Evolutionary conservation across 1,140 invertebrate species (phyloP).

Genomic region (Holcopasites calliopsidis): DNA sequence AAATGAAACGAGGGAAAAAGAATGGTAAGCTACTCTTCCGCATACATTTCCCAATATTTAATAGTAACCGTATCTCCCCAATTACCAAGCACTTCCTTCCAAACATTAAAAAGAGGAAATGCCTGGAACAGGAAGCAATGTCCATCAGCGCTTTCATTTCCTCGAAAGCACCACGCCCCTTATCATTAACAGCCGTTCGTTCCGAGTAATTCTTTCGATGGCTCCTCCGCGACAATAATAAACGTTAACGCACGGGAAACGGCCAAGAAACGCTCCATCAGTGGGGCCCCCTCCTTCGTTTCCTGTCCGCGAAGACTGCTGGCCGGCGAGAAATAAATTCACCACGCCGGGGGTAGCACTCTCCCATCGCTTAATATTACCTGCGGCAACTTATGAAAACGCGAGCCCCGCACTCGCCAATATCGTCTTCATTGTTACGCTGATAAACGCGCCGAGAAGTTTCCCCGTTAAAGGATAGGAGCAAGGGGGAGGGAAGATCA

Average conservation of each 20-base stretch:
- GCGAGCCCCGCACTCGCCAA: constrained; percentile 12
- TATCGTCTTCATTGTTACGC: constrained; percentile 22
- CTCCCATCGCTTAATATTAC: constrained; percentile 51
- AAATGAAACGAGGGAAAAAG: too few species aligned
- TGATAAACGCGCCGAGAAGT: constrained; percentile 40
- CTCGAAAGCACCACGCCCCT: not conserved
- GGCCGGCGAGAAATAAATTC: constrained; percentile 26
- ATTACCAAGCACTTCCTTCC: too few species aligned
- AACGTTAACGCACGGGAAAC: not conserved
- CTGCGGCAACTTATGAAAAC: constrained; percentile 38
- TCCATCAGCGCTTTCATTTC: not conserved
- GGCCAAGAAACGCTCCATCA: not conserved
- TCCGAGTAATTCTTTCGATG: not conserved
- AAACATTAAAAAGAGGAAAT: not conserved
- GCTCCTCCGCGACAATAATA: not conserved
- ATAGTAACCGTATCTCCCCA: too few species aligned
- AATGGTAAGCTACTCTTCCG: too few species aligned
- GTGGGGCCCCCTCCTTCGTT: not conserved
- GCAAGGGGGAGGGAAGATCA: not conserved
- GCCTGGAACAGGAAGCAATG: not conserved
- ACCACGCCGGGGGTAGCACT: too few species aligned
- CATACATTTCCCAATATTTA: too few species aligned
- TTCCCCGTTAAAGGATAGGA: constrained; percentile 25
- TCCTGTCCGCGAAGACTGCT: not conserved
- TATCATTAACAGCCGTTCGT: not conserved